Percentiles rank a stretch among this genome's conserved stretches.
These are phyloP conservation scores for Protobothrops flavoviridis DNA, from an alignment of 2,113 vertebrate species.

Conservation along the genomic window DNA sequence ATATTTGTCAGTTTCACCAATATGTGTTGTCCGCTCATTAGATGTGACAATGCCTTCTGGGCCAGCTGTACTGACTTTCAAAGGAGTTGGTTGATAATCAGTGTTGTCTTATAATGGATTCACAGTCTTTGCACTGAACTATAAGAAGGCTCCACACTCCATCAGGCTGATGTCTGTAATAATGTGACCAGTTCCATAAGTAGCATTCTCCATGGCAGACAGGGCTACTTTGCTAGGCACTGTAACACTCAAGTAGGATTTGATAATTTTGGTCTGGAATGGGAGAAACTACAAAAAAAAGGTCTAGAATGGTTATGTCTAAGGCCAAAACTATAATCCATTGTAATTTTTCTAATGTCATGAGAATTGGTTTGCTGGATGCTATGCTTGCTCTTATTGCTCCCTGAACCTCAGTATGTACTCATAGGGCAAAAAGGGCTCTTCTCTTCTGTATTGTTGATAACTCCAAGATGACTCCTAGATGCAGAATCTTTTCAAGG, in stretches of 20 bases:
- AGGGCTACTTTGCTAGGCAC: neutral
- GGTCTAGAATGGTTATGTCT: neutral
- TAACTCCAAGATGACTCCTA: neutral
- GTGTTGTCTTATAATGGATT: neutral
- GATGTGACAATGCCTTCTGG: neutral
- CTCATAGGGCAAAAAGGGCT: neutral
- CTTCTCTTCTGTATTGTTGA: neutral
- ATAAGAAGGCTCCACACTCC: neutral
- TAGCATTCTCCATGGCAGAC: neutral
- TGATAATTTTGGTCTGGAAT: neutral
- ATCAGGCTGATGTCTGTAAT: neutral
- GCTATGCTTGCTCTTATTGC: neutral
- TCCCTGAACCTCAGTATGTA: neutral
- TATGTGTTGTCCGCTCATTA: neutral
- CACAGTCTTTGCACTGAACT: neutral
- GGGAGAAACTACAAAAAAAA: neutral
- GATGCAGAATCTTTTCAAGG: neutral
- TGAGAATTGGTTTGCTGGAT: neutral
- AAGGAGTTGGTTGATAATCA: neutral
- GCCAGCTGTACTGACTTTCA: neutral
- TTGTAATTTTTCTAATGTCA: neutral
- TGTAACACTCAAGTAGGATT: neutral
- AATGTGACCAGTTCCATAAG: neutral
- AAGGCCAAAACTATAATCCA: neutral
- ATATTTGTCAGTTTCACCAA: neutral